Evolutionary conservation across 2,797 vertebrate species (phyloP).

Genomic region (Pangasius macronema): DNA sequence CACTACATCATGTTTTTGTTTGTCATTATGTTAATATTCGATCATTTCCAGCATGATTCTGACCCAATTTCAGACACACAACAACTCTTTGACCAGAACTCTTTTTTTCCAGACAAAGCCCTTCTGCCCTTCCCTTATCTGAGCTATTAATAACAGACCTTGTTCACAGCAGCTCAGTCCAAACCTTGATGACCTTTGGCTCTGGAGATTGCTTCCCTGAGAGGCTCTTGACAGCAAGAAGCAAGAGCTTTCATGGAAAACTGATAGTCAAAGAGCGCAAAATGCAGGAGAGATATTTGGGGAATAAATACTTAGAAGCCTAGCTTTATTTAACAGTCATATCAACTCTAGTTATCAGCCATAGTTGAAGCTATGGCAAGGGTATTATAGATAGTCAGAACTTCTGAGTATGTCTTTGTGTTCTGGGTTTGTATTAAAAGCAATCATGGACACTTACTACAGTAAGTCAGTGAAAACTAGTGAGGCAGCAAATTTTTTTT

Average conservation of each 20-base stretch:
- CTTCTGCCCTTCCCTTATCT: neutral
- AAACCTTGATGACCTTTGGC: conserved; percentile 64
- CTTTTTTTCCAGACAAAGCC: neutral
- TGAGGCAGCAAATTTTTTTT: too few relatives aligned
- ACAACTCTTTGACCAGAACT: neutral
- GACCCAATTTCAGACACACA: neutral
- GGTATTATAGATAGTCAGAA: neutral
- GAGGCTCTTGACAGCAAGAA: conserved; percentile 65
- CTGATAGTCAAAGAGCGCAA: conserved; percentile 56
- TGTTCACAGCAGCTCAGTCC: conserved; percentile 56
- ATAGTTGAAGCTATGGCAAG: neutral
- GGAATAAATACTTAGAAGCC: conserved; percentile 45
- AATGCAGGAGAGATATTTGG: conserved; percentile 53
- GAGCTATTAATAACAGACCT: conserved; percentile 30
- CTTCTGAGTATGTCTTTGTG: neutral
- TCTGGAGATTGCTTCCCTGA: conserved; percentile 68
- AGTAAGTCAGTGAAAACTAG: neutral
- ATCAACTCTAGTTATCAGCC: conserved; percentile 17
- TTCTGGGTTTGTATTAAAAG: neutral
- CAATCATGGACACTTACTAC: neutral
- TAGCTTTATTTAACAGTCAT: conserved; percentile 29
- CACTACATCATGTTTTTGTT: neutral
- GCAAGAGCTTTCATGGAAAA: conserved; percentile 64
- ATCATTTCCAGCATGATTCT: conserved; percentile 9
- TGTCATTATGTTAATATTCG: neutral